Conservation (phyloP, 2,797 vertebrate species). For the Aphelocoma californica region DNA sequence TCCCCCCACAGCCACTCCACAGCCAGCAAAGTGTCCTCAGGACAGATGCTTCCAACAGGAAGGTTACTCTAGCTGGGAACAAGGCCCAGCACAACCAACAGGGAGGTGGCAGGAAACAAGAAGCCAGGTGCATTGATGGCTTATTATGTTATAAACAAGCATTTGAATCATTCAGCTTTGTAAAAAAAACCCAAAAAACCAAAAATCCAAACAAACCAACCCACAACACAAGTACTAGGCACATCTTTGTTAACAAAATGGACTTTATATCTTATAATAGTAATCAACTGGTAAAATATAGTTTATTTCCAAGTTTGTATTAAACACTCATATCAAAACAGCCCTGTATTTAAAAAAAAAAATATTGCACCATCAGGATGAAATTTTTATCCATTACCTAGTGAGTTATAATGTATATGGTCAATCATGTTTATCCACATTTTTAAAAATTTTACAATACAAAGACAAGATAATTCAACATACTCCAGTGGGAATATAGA, state of each 20-base stretch:
- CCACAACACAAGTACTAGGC: conserved; percentile 48
- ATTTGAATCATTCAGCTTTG: conserved; percentile 39
- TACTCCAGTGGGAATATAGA: neutral
- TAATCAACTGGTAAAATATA: conserved; percentile 47
- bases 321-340: conserved; percentile 56
- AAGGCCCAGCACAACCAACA: neutral
- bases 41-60: neutral
- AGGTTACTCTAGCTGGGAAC: neutral
- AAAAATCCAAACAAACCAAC: neutral
- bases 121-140: neutral
- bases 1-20: neutral
- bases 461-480: conserved; percentile 20
- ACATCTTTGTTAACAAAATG: conserved; percentile 55
- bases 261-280: conserved; percentile 48
- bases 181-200: neutral
- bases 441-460: conserved; percentile 2
- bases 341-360: neutral
- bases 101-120: neutral
- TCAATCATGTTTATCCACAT: neutral
- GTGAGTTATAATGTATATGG: conserved; percentile 2
- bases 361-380: conserved; percentile 45
- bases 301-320: conserved; percentile 51
- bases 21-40: neutral
- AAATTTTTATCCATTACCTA: conserved; percentile 27
- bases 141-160: conserved; percentile 17